Evolutionary conservation across 2,888 invertebrate genomes (phyloP).

Genomic region (Troides helena): DNA sequence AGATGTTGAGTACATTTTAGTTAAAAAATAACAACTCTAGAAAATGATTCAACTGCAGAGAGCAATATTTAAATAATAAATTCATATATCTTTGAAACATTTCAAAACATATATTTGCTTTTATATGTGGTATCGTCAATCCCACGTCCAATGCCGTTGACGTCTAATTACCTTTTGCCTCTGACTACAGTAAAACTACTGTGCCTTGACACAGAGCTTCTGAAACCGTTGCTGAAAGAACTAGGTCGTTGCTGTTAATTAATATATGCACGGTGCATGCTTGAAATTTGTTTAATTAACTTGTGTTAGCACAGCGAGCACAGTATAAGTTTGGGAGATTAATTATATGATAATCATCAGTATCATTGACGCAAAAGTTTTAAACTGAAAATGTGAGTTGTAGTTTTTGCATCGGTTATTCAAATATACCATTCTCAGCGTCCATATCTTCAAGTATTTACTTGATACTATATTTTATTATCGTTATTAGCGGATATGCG

Average conservation of each 20-base stretch:
- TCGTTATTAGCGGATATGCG: no score
- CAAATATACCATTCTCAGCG: no score
- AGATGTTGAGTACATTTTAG: no score
- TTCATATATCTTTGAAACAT: no score
- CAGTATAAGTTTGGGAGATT: neutral
- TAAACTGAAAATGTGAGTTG: no score
- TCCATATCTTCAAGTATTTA: no score
- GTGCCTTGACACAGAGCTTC: constrained; percentile 8
- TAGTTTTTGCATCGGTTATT: neutral
- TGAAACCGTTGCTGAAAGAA: constrained; percentile 19
- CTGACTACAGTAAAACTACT: constrained; percentile 18
- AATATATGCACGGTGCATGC: constrained; percentile 16
- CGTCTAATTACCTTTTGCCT: constrained; percentile 21
- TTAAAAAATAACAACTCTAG: no score
- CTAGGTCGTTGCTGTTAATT: constrained; percentile 27
- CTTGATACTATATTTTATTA: no score
- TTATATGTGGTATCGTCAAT: neutral
- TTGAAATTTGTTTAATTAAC: constrained; percentile 22
- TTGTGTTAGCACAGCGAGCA: constrained; percentile 5
- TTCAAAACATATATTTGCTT: neutral
- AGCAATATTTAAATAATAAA: no score
- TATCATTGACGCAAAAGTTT: neutral
- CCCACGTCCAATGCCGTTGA: constrained; percentile 16
- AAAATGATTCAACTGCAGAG: no score
- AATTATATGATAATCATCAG: neutral